Conservation (phyloP, 2,888 invertebrate genomes). For the Rhynchonema sp. region DNA sequence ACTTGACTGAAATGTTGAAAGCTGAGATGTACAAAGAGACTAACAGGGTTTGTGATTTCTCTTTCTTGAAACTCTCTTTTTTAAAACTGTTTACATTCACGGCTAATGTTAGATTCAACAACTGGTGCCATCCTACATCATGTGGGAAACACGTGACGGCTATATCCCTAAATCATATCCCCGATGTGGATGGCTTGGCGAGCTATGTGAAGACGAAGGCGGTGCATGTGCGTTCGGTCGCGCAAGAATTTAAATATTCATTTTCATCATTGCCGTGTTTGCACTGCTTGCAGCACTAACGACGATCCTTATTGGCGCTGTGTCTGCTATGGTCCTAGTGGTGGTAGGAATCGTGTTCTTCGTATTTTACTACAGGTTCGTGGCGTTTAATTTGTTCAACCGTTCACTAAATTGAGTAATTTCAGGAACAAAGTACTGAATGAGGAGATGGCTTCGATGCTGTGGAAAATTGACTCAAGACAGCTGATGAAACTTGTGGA, state of each 20-base stretch:
- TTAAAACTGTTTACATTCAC: background rate
- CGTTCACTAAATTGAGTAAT: too few relatives aligned
- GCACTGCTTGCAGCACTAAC: background rate
- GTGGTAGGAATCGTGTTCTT: background rate
- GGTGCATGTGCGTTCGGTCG: too few relatives aligned
- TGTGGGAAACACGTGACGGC: conserved; percentile 3
- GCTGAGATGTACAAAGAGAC: conserved; percentile 5
- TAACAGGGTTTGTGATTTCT: background rate
- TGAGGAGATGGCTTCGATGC: conserved; percentile 6
- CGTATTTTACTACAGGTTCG: background rate
- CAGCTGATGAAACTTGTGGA: conserved; percentile 4
- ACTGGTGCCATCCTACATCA: background rate
- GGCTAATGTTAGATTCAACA: background rate
- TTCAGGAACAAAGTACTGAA: background rate
- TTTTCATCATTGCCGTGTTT: too few relatives aligned
- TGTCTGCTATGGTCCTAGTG: background rate
- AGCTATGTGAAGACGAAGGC: background rate
- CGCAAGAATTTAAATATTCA: too few relatives aligned
- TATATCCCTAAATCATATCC: conserved; percentile 4
- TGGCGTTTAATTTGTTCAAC: background rate
- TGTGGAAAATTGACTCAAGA: conserved; percentile 2
- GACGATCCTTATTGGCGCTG: background rate
- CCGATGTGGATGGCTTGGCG: conserved; percentile 2
- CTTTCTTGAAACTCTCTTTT: background rate
- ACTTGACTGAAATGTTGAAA: background rate